A percentile compares a stretch with the other conserved stretches of the same genome.
These are phyloP conservation scores for Tragopan temminckii DNA, from an alignment of 2,797 vertebrate species.

Conservation along the genomic window DNA sequence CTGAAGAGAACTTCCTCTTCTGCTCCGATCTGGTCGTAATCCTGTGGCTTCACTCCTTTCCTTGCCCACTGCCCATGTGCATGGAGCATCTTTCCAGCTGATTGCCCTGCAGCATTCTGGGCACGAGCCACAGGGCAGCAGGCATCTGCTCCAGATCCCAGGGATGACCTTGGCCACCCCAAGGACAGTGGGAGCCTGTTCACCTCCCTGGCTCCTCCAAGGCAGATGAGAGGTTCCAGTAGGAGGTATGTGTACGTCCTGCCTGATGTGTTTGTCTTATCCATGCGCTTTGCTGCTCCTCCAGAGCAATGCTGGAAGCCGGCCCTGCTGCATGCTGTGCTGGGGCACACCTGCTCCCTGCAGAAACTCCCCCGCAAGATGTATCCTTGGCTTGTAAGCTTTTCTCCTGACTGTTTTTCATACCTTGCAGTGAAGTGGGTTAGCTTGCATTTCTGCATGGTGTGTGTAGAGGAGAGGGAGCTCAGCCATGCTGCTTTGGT, in stretches of 20 bases:
- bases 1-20: neutral
- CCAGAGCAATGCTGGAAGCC: neutral
- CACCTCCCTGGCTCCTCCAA: neutral
- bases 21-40: accelerated
- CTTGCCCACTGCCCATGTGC: neutral
- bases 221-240: neutral
- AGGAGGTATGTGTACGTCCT: accelerated
- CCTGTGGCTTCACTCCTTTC: neutral
- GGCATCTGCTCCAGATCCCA: neutral
- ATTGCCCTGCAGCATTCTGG: neutral
- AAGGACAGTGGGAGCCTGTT: neutral
- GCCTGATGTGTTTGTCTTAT: neutral
- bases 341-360: accelerated
- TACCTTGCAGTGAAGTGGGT: neutral
- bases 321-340: accelerated
- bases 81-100: neutral
- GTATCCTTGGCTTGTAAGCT: neutral
- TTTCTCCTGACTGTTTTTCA: neutral
- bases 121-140: neutral
- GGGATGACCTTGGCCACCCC: neutral
- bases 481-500: accelerated
- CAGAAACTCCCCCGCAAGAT: neutral
- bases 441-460: accelerated
- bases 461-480: neutral
- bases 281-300: neutral